A percentile compares a stretch with the other conserved stretches of the same genome.
Conservation (phyloP, 2,113 vertebrate genomes). For the Chamaetylas fuelleborni region DNA sequence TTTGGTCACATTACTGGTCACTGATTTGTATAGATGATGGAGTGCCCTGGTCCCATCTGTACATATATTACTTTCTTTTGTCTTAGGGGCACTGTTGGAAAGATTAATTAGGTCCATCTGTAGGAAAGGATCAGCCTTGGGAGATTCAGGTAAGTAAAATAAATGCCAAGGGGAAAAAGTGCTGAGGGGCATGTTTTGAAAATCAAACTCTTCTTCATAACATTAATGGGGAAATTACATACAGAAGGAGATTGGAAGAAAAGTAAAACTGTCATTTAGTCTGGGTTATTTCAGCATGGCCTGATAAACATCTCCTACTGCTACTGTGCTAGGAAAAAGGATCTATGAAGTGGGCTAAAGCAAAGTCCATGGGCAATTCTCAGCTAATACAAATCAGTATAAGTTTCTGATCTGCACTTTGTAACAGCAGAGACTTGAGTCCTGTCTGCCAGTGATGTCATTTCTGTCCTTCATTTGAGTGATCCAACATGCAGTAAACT, state of each 20-base stretch:
- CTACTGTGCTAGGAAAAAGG: background rate
- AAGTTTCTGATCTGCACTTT: background rate
- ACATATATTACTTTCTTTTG: slow-evolving; percentile 70
- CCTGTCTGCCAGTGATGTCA: background rate
- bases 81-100: slow-evolving; percentile 35
- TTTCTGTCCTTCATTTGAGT: background rate
- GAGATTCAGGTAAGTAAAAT: slow-evolving; percentile 48
- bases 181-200: slow-evolving; percentile 11
- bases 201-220: slow-evolving; percentile 33
- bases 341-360: background rate
- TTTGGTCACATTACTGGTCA: slow-evolving; percentile 66
- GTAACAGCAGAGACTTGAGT: background rate
- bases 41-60: slow-evolving; percentile 68
- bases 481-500: background rate
- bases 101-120: slow-evolving; percentile 71
- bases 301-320: background rate
- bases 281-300: slow-evolving; percentile 17
- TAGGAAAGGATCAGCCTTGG: slow-evolving; percentile 26
- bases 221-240: background rate
- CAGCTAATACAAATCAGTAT: background rate
- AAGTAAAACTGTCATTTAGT: slow-evolving; percentile 10
- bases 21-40: slow-evolving; percentile 64
- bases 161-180: slow-evolving; percentile 7
- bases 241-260: background rate
- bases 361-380: background rate